phyloP scores from a whole-genome alignment of 2,888 invertebrate species.

The Drosophila barbarae region DNA sequence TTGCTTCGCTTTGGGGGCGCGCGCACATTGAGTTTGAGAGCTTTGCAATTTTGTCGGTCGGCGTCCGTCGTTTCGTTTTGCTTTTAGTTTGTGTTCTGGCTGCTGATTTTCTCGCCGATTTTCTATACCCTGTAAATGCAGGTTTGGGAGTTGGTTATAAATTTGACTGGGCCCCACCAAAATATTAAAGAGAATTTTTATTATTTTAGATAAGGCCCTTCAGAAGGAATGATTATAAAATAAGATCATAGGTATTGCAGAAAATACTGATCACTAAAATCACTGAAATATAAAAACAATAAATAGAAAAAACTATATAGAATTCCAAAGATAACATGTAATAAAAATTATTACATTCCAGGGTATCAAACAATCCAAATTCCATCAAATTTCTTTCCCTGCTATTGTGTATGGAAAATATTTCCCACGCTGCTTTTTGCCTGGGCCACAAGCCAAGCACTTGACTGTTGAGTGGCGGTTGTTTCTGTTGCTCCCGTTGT shows the following conservation, averaged over 20 bases:
- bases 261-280: no score
- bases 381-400: background rate
- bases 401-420: slow-evolving; percentile 57
- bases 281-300: no score
- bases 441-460: slow-evolving; percentile 67
- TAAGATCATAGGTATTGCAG: no score
- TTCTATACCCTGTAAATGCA: slow-evolving; percentile 10
- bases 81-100: slow-evolving; percentile 33
- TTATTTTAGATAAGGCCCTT: no score
- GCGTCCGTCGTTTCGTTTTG: slow-evolving; percentile 28
- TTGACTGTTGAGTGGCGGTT: slow-evolving; percentile 69
- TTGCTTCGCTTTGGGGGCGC: slow-evolving; percentile 41
- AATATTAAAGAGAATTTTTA: no score
- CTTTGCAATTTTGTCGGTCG: slow-evolving; percentile 69
- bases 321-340: no score
- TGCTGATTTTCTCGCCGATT: slow-evolving; percentile 20
- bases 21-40: slow-evolving; percentile 54
- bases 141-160: background rate
- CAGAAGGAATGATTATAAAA: no score
- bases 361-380: slow-evolving; percentile 9
- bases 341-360: background rate
- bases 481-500: slow-evolving; percentile 14
- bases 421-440: slow-evolving; percentile 72
- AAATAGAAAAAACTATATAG: no score
- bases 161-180: background rate